A percentile compares a stretch with the other conserved stretches of the same genome.
Conservation (phyloP, 2,888 invertebrate genomes). For the Plemyria rubiginata region DNA sequence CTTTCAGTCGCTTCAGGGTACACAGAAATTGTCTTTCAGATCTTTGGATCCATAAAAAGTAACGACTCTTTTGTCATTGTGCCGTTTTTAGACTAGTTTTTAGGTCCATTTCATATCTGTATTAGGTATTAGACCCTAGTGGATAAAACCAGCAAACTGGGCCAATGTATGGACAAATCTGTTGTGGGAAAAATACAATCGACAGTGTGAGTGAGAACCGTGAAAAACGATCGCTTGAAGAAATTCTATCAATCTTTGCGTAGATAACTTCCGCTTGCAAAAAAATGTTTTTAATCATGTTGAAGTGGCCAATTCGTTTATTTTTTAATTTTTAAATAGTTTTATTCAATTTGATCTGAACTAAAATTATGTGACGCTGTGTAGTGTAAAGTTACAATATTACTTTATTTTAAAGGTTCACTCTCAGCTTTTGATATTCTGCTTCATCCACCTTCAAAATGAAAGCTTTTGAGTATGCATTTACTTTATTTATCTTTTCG, state of each 20-base stretch:
- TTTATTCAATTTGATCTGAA: background rate
- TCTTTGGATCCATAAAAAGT: background rate
- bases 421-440: constrained; percentile 9
- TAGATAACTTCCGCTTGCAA: too few relatives aligned
- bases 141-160: constrained; percentile 76
- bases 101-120: background rate
- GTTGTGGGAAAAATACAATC: constrained; percentile 72
- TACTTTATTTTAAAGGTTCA: constrained; percentile 13
- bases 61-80: background rate
- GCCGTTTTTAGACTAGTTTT: background rate
- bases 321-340: background rate
- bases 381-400: background rate
- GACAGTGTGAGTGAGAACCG: constrained; percentile 65
- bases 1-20: constrained; percentile 32
- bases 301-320: background rate
- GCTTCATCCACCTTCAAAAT: constrained; percentile 26
- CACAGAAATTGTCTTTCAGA: constrained; percentile 11
- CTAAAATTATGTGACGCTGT: too few relatives aligned
- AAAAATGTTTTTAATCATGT: too few relatives aligned
- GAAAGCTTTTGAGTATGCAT: constrained; percentile 24
- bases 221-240: background rate
- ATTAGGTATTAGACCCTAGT: constrained; percentile 3
- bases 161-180: constrained; percentile 86
- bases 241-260: background rate
- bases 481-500: constrained; percentile 30